Conservation (phyloP, 2,888 invertebrate species). For the Yponomeuta malinellus region DNA sequence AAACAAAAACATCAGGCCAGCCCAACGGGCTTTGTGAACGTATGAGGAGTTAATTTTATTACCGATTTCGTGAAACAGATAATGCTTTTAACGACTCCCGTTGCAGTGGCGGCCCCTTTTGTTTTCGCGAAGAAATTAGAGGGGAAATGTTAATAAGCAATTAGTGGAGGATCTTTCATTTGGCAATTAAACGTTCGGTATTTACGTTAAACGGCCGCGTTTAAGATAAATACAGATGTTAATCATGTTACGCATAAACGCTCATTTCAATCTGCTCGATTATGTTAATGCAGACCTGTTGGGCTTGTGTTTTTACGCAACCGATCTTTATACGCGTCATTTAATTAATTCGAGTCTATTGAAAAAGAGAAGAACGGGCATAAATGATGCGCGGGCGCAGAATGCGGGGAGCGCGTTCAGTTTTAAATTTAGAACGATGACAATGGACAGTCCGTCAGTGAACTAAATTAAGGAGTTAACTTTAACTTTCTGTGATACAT, state of each 20-base stretch:
- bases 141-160: conserved; percentile 1
- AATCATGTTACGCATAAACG: not conserved
- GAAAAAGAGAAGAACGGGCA: conserved; percentile 22
- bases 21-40: conserved; percentile 12
- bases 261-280: not conserved
- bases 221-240: not conserved
- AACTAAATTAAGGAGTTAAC: conserved; percentile 50
- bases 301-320: not conserved
- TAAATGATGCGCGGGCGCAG: conserved; percentile 42
- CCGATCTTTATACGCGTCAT: conserved; percentile 34
- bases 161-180: not conserved
- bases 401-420: conserved; percentile 47
- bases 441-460: conserved; percentile 60
- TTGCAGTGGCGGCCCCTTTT: conserved; percentile 12
- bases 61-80: conserved; percentile 40
- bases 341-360: conserved; percentile 46
- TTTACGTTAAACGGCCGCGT: not conserved
- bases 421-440: conserved; percentile 63
- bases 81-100: conserved; percentile 24
- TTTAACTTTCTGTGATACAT: conserved; percentile 24
- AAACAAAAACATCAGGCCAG: conserved; percentile 59
- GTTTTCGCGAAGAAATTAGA: conserved; percentile 9
- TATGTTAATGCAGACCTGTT: conserved; percentile 1
- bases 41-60: conserved; percentile 38
- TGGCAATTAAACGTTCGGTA: not conserved